Conservation (phyloP, 37 sponge, comb jelly and placozoan species). For the Geodia barretti region DNA sequence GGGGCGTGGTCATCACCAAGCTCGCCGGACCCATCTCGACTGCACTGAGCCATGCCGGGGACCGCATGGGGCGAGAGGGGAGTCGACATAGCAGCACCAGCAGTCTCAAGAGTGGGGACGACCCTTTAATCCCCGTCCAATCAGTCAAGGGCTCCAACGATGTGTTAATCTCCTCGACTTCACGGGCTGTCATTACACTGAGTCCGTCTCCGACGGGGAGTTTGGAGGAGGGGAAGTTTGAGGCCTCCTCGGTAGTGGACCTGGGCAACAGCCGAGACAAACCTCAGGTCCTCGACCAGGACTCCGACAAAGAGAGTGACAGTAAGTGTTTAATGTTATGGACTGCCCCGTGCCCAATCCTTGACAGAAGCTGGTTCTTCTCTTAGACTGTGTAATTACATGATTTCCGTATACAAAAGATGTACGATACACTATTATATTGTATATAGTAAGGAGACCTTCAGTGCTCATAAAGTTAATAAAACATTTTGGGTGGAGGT, state of each 20-base stretch:
- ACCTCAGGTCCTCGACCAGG: not conserved
- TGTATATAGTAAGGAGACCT: too few relatives aligned
- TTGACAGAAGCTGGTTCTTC: too few relatives aligned
- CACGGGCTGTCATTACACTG: not conserved
- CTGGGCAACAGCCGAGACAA: not conserved
- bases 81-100: not conserved
- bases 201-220: not conserved
- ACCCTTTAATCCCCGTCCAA: not conserved
- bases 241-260: not conserved
- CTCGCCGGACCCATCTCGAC: not conserved
- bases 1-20: not conserved
- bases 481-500: too few relatives aligned
- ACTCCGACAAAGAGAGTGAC: slow-evolving; percentile 10
- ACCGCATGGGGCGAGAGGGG: not conserved
- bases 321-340: not conserved
- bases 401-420: too few relatives aligned
- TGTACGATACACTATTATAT: too few relatives aligned
- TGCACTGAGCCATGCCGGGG: not conserved
- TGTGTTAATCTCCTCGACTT: not conserved
- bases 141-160: not conserved
- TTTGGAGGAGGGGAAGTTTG: not conserved
- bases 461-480: too few relatives aligned
- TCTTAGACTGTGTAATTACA: too few relatives aligned
- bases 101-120: not conserved
- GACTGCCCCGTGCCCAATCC: too few relatives aligned